These are phyloP conservation scores for Bradysia coprophila DNA, from an alignment of 1,140 invertebrate species.

Conservation along the genomic window DNA sequence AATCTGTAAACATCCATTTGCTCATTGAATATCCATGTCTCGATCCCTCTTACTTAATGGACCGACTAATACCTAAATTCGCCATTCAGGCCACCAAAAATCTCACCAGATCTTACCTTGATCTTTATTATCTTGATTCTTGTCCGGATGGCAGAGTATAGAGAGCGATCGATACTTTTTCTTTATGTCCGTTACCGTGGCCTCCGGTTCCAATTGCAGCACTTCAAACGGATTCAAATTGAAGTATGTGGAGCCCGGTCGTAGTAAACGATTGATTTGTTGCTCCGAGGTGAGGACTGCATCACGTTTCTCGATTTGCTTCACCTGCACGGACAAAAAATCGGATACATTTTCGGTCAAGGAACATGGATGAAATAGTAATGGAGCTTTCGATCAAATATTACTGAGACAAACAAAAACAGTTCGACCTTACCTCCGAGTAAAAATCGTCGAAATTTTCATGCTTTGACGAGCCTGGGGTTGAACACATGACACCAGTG, in stretches of 20 bases:
- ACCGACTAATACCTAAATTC: too few species aligned
- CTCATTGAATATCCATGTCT: too few species aligned
- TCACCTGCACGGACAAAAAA: too few species aligned
- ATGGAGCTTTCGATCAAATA: neutral
- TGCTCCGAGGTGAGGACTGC: conserved; percentile 68
- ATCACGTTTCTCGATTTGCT: conserved; percentile 27
- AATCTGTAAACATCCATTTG: too few species aligned
- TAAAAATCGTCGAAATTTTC: neutral
- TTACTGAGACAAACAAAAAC: too few species aligned
- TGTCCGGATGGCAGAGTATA: conserved; percentile 84
- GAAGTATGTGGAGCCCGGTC: conserved; percentile 89
- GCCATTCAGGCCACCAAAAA: too few species aligned
- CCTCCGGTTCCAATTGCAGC: conserved; percentile 82
- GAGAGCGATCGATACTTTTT: conserved; percentile 94
- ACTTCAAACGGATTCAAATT: conserved; percentile 95
- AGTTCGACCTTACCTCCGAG: neutral
- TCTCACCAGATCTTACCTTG: too few species aligned
- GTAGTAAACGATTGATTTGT: conserved; percentile 81
- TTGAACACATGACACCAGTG: too few species aligned
- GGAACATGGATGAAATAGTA: neutral
- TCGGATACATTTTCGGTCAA: neutral
- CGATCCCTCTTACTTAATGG: too few species aligned
- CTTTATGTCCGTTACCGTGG: conserved; percentile 77
- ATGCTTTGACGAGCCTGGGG: neutral
- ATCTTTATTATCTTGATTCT: conserved; percentile 71